Evolutionary conservation across 2,113 vertebrate genomes (phyloP).

Genomic region (Oxygymnocypris stewartii): DNA sequence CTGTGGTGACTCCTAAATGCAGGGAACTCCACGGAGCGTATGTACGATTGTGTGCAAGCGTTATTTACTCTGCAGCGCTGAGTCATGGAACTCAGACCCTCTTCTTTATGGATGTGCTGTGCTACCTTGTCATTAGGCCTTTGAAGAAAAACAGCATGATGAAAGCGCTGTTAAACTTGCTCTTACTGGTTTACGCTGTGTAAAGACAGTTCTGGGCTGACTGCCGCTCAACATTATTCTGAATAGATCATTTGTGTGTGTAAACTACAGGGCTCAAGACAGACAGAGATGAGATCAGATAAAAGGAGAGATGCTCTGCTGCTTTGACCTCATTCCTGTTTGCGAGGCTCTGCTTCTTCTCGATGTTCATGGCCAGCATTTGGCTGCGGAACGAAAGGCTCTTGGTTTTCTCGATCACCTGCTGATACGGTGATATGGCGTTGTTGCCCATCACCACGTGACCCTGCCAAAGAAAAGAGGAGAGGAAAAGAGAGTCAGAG

Average conservation of each 20-base stretch:
- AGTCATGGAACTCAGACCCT: slow-evolving; percentile 69
- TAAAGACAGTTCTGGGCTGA: slow-evolving; percentile 74
- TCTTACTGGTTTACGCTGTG: slow-evolving; percentile 75
- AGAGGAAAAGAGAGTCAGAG: slow-evolving; percentile 28
- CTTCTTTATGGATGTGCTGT: slow-evolving; percentile 74
- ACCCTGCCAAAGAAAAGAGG: slow-evolving; percentile 77
- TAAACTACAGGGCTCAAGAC: slow-evolving; percentile 67
- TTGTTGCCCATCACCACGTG: slow-evolving; percentile 98
- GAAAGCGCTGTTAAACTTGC: slow-evolving; percentile 78
- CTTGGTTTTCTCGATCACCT: slow-evolving; percentile 98
- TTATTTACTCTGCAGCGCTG: slow-evolving; percentile 74
- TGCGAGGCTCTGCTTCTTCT: slow-evolving; percentile 86
- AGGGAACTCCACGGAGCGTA: slow-evolving; percentile 66
- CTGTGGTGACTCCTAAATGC: slow-evolving; percentile 71
- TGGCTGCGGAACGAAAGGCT: slow-evolving; percentile 94
- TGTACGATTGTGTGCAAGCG: slow-evolving; percentile 47
- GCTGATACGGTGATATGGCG: slow-evolving; percentile 93
- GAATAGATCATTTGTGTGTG: slow-evolving; percentile 68
- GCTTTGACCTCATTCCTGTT: slow-evolving; percentile 82
- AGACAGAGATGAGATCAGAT: slow-evolving; percentile 62
- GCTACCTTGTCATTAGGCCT: slow-evolving; percentile 81
- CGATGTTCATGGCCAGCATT: slow-evolving; percentile 96
- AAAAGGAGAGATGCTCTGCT: slow-evolving; percentile 41
- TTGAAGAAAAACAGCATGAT: slow-evolving; percentile 76
- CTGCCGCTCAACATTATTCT: slow-evolving; percentile 74